These are phyloP conservation scores for Cantharis rufa DNA, from an alignment of 2,888 invertebrate genomes.

Conservation along the genomic window DNA sequence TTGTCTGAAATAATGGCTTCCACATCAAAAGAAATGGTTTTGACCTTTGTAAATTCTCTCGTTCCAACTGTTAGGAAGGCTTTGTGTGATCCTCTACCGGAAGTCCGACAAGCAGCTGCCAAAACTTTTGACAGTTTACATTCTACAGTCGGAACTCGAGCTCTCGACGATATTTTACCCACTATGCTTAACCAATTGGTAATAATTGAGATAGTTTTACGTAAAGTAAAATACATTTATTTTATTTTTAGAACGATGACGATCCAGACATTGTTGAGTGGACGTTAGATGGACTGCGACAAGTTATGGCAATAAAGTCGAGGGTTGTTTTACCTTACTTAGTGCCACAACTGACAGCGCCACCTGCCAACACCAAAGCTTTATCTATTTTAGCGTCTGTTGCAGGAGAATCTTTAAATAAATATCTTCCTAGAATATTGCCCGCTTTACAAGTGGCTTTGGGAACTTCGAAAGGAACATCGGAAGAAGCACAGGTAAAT, in stretches of 20 bases:
- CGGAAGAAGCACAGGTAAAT: slow-evolving; percentile 60
- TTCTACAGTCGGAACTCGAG: slow-evolving; percentile 88
- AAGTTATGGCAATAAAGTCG: slow-evolving; percentile 97
- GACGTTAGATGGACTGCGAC: slow-evolving; percentile 92
- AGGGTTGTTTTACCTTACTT: slow-evolving; percentile 94
- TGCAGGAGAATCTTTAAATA: slow-evolving; percentile 89
- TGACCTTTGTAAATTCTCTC: slow-evolving; percentile 84
- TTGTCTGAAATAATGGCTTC: slow-evolving; percentile 97
- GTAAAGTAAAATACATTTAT: neutral
- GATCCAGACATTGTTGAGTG: slow-evolving; percentile 82
- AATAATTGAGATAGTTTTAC: slow-evolving; percentile 32
- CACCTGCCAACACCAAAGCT: slow-evolving; percentile 91
- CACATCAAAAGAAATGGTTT: slow-evolving; percentile 91
- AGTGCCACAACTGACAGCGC: slow-evolving; percentile 88
- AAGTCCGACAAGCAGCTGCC: slow-evolving; percentile 93
- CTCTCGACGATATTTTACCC: slow-evolving; percentile 95
- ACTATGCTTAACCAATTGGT: slow-evolving; percentile 81
- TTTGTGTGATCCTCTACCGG: slow-evolving; percentile 89
- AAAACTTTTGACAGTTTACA: slow-evolving; percentile 96
- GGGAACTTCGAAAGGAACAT: slow-evolving; percentile 68
- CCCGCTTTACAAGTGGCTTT: slow-evolving; percentile 85
- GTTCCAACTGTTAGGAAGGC: slow-evolving; percentile 95
- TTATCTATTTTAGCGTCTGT: slow-evolving; percentile 92
- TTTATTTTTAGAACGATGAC: slow-evolving; percentile 66
- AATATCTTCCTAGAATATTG: slow-evolving; percentile 88